Evolutionary conservation across 2,888 invertebrate genomes (phyloP).

Genomic region (Ophion obscuratus): DNA sequence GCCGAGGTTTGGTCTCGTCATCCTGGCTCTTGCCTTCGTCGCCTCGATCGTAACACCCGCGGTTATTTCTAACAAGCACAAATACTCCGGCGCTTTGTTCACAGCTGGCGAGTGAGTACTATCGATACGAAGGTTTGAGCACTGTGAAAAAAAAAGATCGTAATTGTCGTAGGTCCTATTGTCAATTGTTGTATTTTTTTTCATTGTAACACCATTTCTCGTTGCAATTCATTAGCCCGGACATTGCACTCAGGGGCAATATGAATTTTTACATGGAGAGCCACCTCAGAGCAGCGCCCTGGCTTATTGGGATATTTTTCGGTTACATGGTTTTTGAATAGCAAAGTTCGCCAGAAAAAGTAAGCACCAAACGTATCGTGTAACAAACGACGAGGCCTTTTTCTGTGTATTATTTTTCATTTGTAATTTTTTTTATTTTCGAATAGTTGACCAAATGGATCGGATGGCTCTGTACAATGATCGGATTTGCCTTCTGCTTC

Average conservation of each 20-base stretch:
- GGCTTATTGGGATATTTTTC: constrained; percentile 67
- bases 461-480: constrained; percentile 69
- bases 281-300: constrained; percentile 67
- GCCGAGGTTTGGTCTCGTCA: constrained; percentile 79
- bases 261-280: constrained; percentile 61
- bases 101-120: constrained; percentile 31
- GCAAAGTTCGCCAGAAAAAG: constrained; percentile 30
- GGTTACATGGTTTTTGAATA: constrained; percentile 61
- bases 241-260: not conserved
- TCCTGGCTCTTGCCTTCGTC: constrained; percentile 73
- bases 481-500: constrained; percentile 66
- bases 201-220: too few species aligned
- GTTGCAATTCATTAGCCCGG: not conserved
- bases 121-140: not conserved
- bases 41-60: constrained; percentile 78
- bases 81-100: constrained; percentile 75
- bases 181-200: too few species aligned
- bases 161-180: too few species aligned
- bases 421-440: not conserved
- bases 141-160: too few species aligned
- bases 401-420: not conserved
- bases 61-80: constrained; percentile 80
- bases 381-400: not conserved
- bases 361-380: constrained; percentile 5
- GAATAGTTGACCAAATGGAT: constrained; percentile 57